Percentiles rank a stretch among this genome's conserved stretches.
phyloP scores from a whole-genome alignment of 2,113 vertebrate species.

The Macquaria australasica region DNA sequence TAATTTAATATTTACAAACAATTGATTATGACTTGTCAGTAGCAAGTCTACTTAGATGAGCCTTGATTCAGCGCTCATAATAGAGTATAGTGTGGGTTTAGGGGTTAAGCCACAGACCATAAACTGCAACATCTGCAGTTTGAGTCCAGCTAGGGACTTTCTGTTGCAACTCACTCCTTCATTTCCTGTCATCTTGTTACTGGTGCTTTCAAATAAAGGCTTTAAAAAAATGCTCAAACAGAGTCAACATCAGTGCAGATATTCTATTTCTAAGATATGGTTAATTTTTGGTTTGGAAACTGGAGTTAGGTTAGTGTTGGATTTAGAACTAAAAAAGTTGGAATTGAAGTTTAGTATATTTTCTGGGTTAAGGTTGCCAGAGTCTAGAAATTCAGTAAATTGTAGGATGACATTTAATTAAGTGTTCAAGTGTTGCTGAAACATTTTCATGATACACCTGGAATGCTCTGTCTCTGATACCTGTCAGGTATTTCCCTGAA shows the following conservation, averaged over 20 bases:
- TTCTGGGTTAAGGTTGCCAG: neutral
- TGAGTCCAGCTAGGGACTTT: neutral
- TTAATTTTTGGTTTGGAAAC: neutral
- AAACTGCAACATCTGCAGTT: neutral
- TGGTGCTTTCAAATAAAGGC: neutral
- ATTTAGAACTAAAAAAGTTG: neutral
- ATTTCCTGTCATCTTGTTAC: neutral
- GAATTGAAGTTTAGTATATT: neutral
- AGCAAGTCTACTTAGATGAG: neutral
- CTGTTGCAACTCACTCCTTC: neutral
- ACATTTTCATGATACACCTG: neutral
- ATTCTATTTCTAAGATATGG: neutral
- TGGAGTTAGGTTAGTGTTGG: neutral
- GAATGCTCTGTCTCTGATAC: neutral
- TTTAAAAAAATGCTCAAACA: neutral
- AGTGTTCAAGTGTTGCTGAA: neutral
- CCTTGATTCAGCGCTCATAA: neutral
- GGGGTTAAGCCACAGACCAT: neutral
- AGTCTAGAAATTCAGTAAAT: neutral
- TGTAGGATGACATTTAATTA: neutral
- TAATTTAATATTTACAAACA: neutral
- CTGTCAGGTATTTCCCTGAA: neutral
- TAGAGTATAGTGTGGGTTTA: neutral
- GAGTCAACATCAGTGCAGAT: neutral
- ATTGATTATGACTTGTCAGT: neutral